These are phyloP conservation scores for Sebastes hubbsi DNA, from an alignment of 2,797 vertebrate genomes.

Conservation along the genomic window DNA sequence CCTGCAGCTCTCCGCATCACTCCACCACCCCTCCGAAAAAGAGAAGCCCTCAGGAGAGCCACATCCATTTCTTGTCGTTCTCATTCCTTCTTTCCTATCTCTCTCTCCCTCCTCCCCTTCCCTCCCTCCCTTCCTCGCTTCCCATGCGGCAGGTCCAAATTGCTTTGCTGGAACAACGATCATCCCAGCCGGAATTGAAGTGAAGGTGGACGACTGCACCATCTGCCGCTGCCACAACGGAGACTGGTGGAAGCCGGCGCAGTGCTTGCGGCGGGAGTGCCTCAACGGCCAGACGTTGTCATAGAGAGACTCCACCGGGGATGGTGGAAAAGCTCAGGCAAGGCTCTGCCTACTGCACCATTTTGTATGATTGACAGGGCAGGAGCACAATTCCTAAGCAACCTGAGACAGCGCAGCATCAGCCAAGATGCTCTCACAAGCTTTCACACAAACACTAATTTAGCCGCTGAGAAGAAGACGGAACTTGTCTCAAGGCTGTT, in stretches of 20 bases:
- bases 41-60: constrained; percentile 69
- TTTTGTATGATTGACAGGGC: constrained; percentile 81
- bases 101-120: background rate
- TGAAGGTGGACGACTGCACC: constrained; percentile 99
- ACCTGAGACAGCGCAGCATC: constrained; percentile 60
- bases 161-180: constrained; percentile 99
- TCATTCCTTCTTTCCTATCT: constrained; percentile 58
- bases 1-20: constrained; percentile 70
- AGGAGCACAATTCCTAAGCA: constrained; percentile 83
- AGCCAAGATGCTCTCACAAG: constrained; percentile 54
- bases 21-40: constrained; percentile 63
- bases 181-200: constrained; percentile 98
- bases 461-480: constrained; percentile 56
- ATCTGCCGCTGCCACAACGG: constrained; percentile 99
- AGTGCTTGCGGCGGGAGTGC: constrained; percentile 97
- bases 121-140: constrained; percentile 12
- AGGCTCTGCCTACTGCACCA: constrained; percentile 74
- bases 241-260: constrained; percentile 99
- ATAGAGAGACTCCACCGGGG: constrained; percentile 79
- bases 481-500: constrained; percentile 64
- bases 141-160: constrained; percentile 92
- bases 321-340: constrained; percentile 69
- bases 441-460: constrained; percentile 60
- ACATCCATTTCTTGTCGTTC: constrained; percentile 68
- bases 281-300: constrained; percentile 94